A percentile compares a stretch with the other conserved stretches of the same genome.
These are phyloP conservation scores for Melitaea athalia DNA, from an alignment of 2,888 invertebrate genomes.

Conservation along the genomic window DNA sequence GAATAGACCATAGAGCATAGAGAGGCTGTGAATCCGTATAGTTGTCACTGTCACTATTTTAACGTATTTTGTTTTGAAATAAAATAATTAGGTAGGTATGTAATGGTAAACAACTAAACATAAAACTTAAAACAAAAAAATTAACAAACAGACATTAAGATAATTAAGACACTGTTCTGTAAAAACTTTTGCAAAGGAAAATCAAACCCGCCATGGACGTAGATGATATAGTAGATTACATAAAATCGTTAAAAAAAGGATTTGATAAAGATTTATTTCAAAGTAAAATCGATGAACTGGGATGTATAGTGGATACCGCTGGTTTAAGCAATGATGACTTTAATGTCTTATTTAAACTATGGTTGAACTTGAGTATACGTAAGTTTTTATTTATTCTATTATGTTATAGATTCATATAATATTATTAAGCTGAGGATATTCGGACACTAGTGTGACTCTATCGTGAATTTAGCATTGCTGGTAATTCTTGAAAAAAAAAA, in stretches of 20 bases:
- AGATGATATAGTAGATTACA: conserved; percentile 70
- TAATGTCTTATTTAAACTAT: conserved; percentile 71
- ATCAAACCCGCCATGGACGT: conserved; percentile 60
- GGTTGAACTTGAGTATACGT: conserved; percentile 77
- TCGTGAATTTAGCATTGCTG: too few relatives aligned
- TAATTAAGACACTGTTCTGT: not conserved
- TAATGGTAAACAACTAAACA: too few relatives aligned
- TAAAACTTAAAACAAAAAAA: too few relatives aligned
- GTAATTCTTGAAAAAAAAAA: too few relatives aligned
- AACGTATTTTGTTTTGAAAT: too few relatives aligned
- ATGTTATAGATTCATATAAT: not conserved
- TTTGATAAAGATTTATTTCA: conserved; percentile 75
- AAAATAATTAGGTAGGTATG: too few relatives aligned
- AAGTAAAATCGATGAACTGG: conserved; percentile 66
- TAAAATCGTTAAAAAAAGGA: conserved; percentile 69
- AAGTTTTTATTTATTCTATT: conserved; percentile 47
- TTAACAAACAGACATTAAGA: not conserved
- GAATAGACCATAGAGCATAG: too few relatives aligned
- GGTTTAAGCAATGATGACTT: conserved; percentile 68
- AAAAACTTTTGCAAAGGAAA: conserved; percentile 6
- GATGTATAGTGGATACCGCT: conserved; percentile 58
- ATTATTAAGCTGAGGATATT: too few relatives aligned
- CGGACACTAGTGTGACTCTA: too few relatives aligned
- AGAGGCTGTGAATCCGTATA: too few relatives aligned
- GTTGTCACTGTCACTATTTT: too few relatives aligned